Conservation (phyloP, 2,888 invertebrate species). For the Augochlorella aurata region DNA sequence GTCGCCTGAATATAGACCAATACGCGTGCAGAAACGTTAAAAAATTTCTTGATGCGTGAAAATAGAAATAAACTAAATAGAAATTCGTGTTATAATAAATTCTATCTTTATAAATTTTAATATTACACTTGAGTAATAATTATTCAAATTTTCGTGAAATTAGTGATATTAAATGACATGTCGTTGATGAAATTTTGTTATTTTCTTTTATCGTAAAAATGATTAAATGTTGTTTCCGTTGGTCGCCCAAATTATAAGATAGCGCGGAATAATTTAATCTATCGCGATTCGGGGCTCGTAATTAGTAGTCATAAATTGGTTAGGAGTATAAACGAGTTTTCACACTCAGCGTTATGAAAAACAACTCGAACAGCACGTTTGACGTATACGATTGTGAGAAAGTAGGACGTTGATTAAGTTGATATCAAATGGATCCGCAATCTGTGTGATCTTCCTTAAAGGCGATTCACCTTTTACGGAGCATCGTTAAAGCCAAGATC, state of each 20-base stretch:
- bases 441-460: conserved; percentile 39
- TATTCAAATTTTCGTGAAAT: no score
- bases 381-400: conserved; percentile 15
- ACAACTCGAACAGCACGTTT: background rate
- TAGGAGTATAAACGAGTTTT: background rate
- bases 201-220: no score
- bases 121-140: no score
- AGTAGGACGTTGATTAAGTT: conserved; percentile 34
- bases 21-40: no score
- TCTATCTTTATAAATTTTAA: no score
- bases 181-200: no score
- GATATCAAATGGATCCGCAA: conserved; percentile 20
- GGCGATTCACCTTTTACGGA: conserved; percentile 38
- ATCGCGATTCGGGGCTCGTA: background rate
- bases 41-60: no score
- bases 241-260: no score
- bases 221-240: background rate
- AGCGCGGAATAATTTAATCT: background rate
- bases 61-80: no score
- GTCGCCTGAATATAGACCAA: no score
- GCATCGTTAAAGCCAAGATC: conserved; percentile 32
- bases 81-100: no score
- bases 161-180: no score
- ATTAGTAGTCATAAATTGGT: background rate
- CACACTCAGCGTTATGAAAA: background rate